These are phyloP conservation scores for Corella eumyota DNA, from an alignment of 23 tunicate genomes.

Conservation along the genomic window DNA sequence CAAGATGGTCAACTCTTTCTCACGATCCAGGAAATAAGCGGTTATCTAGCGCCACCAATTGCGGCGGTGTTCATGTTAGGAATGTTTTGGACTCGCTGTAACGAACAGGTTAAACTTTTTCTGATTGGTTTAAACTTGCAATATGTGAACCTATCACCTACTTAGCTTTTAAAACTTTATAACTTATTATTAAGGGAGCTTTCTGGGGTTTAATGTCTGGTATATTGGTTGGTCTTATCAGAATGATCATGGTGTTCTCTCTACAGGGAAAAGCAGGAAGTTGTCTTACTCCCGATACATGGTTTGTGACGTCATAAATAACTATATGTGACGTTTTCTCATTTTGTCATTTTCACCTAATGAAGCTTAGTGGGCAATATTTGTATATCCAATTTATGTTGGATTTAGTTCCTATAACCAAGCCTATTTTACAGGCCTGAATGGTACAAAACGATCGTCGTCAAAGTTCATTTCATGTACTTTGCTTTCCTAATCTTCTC, in stretches of 20 bases:
- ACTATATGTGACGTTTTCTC: background rate
- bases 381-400: no score
- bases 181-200: constrained; percentile 81
- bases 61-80: constrained; percentile 66
- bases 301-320: constrained; percentile 11
- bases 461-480: constrained; percentile 83
- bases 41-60: constrained; percentile 83
- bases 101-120: constrained; percentile 62
- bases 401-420: no score
- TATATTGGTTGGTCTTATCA: constrained; percentile 61
- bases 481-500: constrained; percentile 65
- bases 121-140: no score
- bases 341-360: background rate
- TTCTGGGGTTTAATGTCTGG: constrained; percentile 96
- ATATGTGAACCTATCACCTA: no score
- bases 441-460: constrained; percentile 57
- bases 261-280: constrained; percentile 64
- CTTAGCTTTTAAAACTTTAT: no score
- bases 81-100: constrained; percentile 72
- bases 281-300: constrained; percentile 41
- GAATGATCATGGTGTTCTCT: constrained; percentile 81
- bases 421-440: constrained; percentile 86
- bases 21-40: constrained; percentile 79
- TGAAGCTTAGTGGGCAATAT: no score
- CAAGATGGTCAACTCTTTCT: constrained; percentile 82